phyloP scores from a whole-genome alignment of 1,140 invertebrate genomes.

The Eulimnadia texana region DNA sequence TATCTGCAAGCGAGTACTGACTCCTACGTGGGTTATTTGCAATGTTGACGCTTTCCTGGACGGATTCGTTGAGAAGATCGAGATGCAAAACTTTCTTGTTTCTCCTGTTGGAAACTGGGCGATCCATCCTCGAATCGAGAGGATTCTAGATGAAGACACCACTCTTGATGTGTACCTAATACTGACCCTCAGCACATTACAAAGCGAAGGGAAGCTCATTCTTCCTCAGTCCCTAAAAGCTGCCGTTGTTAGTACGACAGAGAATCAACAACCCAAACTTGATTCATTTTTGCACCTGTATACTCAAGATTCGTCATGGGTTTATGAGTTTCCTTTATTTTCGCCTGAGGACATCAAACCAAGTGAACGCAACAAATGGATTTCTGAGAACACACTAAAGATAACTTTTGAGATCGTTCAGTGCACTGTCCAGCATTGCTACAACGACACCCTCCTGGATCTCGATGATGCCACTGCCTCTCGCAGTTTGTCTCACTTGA shows the following conservation, averaged over 20 bases:
- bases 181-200: background rate
- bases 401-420: background rate
- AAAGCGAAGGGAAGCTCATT: no score
- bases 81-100: background rate
- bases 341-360: background rate
- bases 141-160: background rate
- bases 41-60: background rate
- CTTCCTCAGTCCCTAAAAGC: no score
- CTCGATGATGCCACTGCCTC: background rate
- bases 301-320: background rate
- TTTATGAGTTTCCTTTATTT: background rate
- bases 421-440: background rate
- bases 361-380: background rate
- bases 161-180: background rate
- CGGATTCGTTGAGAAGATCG: background rate
- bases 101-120: background rate
- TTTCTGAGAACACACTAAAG: background rate
- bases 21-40: background rate
- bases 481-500: background rate
- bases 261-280: no score
- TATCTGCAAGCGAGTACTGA: background rate
- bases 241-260: no score
- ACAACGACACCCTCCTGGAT: background rate
- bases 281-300: no score
- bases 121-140: background rate